phyloP scores from a whole-genome alignment of 2,797 vertebrate genomes.

The Chelonia mydas region DNA sequence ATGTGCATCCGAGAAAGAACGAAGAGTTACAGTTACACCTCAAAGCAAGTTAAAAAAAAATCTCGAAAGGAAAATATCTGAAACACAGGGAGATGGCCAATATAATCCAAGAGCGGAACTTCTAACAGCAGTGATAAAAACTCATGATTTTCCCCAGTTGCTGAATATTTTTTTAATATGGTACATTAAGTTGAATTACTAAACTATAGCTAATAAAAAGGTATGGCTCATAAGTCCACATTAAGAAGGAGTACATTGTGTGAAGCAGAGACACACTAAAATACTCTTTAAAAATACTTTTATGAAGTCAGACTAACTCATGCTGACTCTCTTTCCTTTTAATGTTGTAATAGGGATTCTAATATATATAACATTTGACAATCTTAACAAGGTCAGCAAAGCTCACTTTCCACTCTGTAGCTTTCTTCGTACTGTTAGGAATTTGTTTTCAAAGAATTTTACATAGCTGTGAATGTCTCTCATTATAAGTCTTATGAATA shows the following conservation, averaged over 20 bases:
- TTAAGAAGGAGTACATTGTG: not conserved
- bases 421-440: slow-evolving; percentile 14
- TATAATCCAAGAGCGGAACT: not conserved
- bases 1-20: not conserved
- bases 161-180: not conserved
- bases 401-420: not conserved
- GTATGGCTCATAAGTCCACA: not conserved
- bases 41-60: not conserved
- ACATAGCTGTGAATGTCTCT: not conserved
- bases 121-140: not conserved
- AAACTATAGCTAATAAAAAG: not conserved
- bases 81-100: not conserved
- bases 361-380: slow-evolving; percentile 23
- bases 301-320: slow-evolving; percentile 4
- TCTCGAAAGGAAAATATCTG: not conserved
- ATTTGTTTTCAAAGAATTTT: slow-evolving; percentile 24
- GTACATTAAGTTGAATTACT: slow-evolving; percentile 1
- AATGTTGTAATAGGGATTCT: not conserved
- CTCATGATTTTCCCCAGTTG: not conserved
- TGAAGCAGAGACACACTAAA: not conserved
- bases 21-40: not conserved
- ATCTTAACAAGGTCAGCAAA: slow-evolving; percentile 34
- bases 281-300: slow-evolving; percentile 2
- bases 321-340: not conserved
- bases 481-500: slow-evolving; percentile 47